These are phyloP conservation scores for Papilio xuthus DNA, from an alignment of 1,140 invertebrate species.

Conservation along the genomic window DNA sequence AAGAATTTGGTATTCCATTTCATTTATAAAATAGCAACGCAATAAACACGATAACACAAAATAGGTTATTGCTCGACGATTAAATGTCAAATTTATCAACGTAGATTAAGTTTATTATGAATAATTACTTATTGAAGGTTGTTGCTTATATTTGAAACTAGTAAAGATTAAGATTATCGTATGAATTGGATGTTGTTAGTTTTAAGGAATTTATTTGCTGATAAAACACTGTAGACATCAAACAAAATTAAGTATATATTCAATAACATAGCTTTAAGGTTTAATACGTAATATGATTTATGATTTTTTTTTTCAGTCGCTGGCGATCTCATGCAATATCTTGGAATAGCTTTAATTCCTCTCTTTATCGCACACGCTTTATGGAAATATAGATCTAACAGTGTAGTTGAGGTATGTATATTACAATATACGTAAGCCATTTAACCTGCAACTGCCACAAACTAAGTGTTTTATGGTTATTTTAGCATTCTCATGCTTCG, in stretches of 20 bases:
- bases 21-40: neutral
- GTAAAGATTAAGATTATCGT: conserved; percentile 38
- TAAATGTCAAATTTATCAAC: conserved; percentile 12
- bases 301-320: conserved; percentile 70
- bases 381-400: conserved; percentile 61
- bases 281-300: neutral
- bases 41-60: neutral
- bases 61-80: conserved; percentile 10
- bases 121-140: conserved; percentile 18
- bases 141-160: conserved; percentile 7
- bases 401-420: conserved; percentile 51
- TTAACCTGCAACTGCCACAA: too few species aligned
- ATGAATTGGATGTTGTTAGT: conserved; percentile 45
- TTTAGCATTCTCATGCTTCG: too few species aligned
- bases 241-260: neutral
- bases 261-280: neutral
- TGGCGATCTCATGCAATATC: conserved; percentile 65
- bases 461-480: too few species aligned
- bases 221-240: neutral
- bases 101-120: conserved; percentile 2
- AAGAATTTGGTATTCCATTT: neutral
- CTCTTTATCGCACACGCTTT: conserved; percentile 57
- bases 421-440: neutral
- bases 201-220: neutral
- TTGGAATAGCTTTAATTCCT: conserved; percentile 65